Evolutionary conservation across 2,888 invertebrate genomes (phyloP), one percentile per base, ranked within the genome.

Genomic region (Drosophila paranaensis): DNA sequence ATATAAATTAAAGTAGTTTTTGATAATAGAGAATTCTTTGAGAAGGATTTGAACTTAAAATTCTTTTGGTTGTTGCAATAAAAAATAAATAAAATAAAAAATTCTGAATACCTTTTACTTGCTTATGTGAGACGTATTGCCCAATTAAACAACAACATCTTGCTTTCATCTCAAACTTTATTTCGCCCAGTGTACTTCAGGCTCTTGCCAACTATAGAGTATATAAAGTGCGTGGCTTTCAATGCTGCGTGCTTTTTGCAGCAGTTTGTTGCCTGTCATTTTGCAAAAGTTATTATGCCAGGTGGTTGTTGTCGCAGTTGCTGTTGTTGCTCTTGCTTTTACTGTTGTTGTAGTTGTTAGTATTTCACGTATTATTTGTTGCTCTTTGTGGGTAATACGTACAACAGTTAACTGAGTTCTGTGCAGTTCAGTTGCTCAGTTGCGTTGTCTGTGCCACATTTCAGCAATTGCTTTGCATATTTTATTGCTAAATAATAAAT

Each of bases 401-500:
- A 67, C 77, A 73, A 74, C 87, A 74, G 89, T 89, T 88, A 76
- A 68, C 64, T 72, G 71, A 73, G 87, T 82, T 81, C 74, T 74
- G 60, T 53, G 60, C 55, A 58, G 55, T 63, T 69, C 45, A 45
- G 50, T 54, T 30, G 58, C 42, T 56, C 45, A 64, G 73, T 54
- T 56, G 62, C 2, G 50, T 60, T 77, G 67, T 63, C 72, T 84
- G 87, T 77, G 87, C 65, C 77, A 85, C 82, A 82, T 85, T 89
- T 89, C 82, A 89, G 79, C 86, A 89, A 88, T 88, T 85, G 86
- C 77, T 83, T 82, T 88, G 86, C 86, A 90, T 90, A 90, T 89
- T 89, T 89, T 90, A 89, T 90, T 90, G 83, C 83, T 90, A 88
- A 90, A 89, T 89, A 90, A 90, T 89, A 87, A 89, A 90, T 86